These are phyloP conservation scores for Beris morrisii DNA, from an alignment of 2,888 invertebrate genomes.

Conservation along the genomic window DNA sequence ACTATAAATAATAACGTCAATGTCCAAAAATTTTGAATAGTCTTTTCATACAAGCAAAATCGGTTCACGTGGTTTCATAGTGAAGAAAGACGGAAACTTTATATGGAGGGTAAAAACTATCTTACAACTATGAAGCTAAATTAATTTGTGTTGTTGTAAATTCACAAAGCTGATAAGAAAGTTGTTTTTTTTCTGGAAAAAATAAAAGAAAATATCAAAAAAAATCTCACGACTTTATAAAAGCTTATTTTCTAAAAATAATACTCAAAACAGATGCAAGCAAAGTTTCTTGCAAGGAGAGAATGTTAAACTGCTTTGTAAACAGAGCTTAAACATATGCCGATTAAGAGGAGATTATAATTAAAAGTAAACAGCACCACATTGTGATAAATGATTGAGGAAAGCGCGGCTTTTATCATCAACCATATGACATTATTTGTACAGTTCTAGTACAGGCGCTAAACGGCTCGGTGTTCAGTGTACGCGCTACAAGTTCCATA, in stretches of 20 bases:
- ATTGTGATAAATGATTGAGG: slow-evolving; percentile 20
- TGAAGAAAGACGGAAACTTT: background rate
- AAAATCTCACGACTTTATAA: slow-evolving; percentile 7
- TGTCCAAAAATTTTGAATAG: no score
- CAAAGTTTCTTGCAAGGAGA: slow-evolving; percentile 6
- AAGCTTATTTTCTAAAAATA: slow-evolving; percentile 24
- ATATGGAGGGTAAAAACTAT: no score
- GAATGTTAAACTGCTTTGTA: slow-evolving; percentile 1
- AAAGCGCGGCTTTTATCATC: slow-evolving; percentile 26
- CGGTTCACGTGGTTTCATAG: slow-evolving; percentile 16
- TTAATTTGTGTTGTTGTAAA: no score
- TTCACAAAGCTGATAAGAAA: slow-evolving; percentile 20
- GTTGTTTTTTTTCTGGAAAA: background rate
- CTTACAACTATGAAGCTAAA: no score
- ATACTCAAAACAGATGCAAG: slow-evolving; percentile 6
- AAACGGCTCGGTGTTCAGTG: background rate
- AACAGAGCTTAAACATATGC: slow-evolving; percentile 15
- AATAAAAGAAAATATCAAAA: background rate
- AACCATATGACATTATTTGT: background rate
- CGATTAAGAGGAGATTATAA: slow-evolving; percentile 19
- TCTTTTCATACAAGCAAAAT: background rate
- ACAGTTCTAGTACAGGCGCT: slow-evolving; percentile 10
- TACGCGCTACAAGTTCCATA: background rate
- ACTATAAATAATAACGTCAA: no score
- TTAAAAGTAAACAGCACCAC: slow-evolving; percentile 25